Percentiles rank a stretch among this genome's conserved stretches.
Evolutionary conservation across 1,140 invertebrate species (phyloP).

Genomic region (Trichoplusia ni): DNA sequence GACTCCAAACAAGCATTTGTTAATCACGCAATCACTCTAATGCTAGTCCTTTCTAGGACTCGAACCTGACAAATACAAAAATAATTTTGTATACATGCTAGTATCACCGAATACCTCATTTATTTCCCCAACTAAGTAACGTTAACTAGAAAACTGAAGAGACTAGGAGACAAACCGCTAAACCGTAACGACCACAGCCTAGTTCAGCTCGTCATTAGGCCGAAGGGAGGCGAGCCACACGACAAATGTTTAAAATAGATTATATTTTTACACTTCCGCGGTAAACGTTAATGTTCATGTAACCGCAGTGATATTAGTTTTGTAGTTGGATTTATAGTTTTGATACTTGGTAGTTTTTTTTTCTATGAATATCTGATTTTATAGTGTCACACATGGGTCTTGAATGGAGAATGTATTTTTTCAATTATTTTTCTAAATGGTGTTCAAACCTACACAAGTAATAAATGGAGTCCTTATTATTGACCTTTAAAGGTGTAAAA

Average conservation of each 20-base stretch:
- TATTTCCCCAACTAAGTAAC: not conserved
- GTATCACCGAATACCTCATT: no score
- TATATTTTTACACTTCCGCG: conserved; percentile 64
- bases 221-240: conserved; percentile 33
- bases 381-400: no score
- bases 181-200: conserved; percentile 30
- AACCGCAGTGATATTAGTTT: conserved; percentile 49
- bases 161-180: conserved; percentile 25
- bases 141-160: conserved; percentile 16
- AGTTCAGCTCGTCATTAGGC: conserved; percentile 29
- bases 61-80: no score
- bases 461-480: no score
- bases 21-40: no score
- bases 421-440: no score
- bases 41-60: no score
- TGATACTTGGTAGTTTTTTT: conserved; percentile 24
- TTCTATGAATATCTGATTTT: not conserved
- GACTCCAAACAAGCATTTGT: no score
- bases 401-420: no score
- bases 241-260: conserved; percentile 67
- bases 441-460: no score
- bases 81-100: no score
- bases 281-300: conserved; percentile 36
- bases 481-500: no score
- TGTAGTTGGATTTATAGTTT: conserved; percentile 29